A percentile compares a stretch with the other conserved stretches of the same genome.
These are phyloP conservation scores for Micronycteris hirsuta DNA, from an alignment of 2,113 vertebrate genomes.

Conservation along the genomic window DNA sequence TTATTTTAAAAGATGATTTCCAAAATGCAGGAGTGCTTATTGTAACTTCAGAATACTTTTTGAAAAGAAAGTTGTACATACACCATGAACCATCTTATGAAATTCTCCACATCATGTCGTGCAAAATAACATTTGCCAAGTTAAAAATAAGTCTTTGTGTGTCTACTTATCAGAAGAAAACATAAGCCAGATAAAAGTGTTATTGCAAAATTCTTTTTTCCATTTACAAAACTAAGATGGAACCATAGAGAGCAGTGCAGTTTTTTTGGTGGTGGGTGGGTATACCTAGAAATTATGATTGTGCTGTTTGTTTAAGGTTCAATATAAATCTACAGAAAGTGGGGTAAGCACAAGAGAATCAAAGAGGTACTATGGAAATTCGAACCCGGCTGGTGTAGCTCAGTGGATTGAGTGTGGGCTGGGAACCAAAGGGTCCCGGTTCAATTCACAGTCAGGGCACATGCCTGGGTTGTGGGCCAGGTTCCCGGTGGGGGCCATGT, in stretches of 20 bases:
- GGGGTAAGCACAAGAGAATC: neutral
- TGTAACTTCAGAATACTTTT: neutral
- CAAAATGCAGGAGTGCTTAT: neutral
- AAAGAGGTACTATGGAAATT: neutral
- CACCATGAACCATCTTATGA: neutral
- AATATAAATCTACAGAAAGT: neutral
- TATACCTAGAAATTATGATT: neutral
- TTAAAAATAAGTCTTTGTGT: neutral
- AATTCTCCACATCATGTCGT: neutral
- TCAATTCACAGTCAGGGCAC: no score
- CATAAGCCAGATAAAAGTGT: neutral
- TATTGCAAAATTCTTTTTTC: neutral
- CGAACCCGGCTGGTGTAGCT: no score
- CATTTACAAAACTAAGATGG: neutral
- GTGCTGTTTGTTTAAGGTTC: neutral
- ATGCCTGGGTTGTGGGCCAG: no score
- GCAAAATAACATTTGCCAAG: neutral
- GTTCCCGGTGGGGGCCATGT: no score
- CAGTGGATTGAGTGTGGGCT: no score
- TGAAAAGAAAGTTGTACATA: neutral
- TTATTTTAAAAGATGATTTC: neutral
- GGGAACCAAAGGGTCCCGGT: no score
- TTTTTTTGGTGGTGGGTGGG: neutral
- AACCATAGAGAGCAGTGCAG: neutral
- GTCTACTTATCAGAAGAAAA: neutral